These are phyloP conservation scores for Ceyx melanurus DNA, from an alignment of 2,113 vertebrate genomes.

Conservation along the genomic window DNA sequence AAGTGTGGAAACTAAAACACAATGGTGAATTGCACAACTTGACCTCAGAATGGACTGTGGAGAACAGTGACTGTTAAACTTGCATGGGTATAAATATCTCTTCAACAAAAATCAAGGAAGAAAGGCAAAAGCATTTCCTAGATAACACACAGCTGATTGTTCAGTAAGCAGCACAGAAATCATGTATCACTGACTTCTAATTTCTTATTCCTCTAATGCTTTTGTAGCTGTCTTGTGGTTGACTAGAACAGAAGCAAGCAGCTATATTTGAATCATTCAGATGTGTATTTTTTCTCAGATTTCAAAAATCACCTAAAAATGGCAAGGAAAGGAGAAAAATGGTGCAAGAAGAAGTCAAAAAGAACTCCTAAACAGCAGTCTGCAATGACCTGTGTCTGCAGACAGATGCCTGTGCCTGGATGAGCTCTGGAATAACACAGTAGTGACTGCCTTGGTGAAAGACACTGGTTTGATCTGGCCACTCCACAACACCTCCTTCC, in stretches of 20 bases:
- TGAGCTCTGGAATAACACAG: not conserved
- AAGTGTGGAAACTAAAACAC: not conserved
- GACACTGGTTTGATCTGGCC: not conserved
- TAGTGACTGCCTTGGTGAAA: not conserved
- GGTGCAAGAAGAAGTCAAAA: not conserved
- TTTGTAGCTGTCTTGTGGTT: not conserved
- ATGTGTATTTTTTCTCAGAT: slow-evolving; percentile 4
- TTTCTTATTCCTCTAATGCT: slow-evolving; percentile 4
- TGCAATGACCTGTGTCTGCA: not conserved
- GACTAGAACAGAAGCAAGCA: not conserved
- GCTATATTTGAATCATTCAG: not conserved
- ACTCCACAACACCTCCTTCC: too few species aligned
- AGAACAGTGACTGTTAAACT: not conserved
- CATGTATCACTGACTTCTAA: slow-evolving; percentile 2
- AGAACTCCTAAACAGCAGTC: not conserved
- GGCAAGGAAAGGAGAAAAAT: not conserved
- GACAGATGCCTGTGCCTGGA: not conserved
- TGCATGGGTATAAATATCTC: not conserved
- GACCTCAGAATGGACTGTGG: not conserved
- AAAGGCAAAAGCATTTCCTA: not conserved
- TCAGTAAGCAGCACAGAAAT: not conserved
- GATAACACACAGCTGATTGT: not conserved
- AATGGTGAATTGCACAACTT: not conserved
- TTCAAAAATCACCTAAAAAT: slow-evolving; percentile 34
- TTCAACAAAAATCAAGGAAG: not conserved